Percentiles rank a stretch among this genome's conserved stretches.
phyloP scores from a whole-genome alignment of 2,888 invertebrate species.

The Acrocera orbiculus region DNA sequence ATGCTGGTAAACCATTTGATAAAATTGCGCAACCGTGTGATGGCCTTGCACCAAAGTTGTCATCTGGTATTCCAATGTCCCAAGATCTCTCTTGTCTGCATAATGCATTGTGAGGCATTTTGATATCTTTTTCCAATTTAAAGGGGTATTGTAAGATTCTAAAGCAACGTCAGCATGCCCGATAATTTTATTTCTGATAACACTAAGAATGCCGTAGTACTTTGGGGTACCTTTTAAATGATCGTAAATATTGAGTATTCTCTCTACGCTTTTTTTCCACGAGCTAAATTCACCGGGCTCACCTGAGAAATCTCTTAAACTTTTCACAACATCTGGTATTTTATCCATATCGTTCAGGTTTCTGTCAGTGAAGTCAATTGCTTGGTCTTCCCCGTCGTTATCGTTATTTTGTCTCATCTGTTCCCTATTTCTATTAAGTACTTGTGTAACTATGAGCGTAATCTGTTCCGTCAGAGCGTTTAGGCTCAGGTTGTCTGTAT shows the following conservation, averaged over 20 bases:
- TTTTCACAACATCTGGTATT: slow-evolving; percentile 9
- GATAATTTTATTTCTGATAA: slow-evolving; percentile 3
- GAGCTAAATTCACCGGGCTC: slow-evolving; percentile 6
- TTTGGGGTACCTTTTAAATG: slow-evolving; percentile 6
- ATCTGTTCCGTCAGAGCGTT: too few species aligned
- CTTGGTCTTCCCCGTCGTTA: too few species aligned
- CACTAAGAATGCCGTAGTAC: slow-evolving; percentile 7
- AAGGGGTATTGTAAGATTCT: slow-evolving; percentile 6
- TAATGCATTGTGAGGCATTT: slow-evolving; percentile 8
- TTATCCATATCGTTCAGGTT: too few species aligned
- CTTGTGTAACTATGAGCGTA: too few species aligned
- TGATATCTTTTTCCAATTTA: slow-evolving; percentile 6
- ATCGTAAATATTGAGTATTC: slow-evolving; percentile 7
- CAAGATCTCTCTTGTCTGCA: slow-evolving; percentile 10
- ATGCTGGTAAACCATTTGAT: slow-evolving; percentile 12
- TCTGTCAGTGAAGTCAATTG: too few species aligned
- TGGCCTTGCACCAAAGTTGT: slow-evolving; percentile 8
- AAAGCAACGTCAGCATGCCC: slow-evolving; percentile 3
- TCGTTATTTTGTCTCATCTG: too few species aligned
- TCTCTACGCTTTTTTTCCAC: slow-evolving; percentile 9
- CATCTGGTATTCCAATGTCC: slow-evolving; percentile 11
- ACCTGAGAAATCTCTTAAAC: slow-evolving; percentile 7
- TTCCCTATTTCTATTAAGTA: too few species aligned
- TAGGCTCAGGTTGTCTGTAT: too few species aligned
- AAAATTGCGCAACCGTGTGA: slow-evolving; percentile 11